Conservation (phyloP, 2,113 vertebrate species). For the Pyrgilauda ruficollis region DNA sequence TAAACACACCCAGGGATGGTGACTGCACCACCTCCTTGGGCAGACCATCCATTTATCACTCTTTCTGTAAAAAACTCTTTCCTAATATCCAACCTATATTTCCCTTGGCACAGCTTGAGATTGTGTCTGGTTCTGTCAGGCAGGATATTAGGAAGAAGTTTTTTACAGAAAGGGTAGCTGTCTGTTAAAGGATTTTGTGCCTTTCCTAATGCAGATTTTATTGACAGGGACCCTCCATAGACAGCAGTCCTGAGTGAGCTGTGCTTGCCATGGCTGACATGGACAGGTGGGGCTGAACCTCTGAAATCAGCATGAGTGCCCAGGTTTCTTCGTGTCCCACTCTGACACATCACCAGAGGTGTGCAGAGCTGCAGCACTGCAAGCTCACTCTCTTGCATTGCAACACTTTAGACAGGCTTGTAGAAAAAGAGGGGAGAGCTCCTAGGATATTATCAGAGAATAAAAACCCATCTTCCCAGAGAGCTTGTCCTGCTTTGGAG, state of each 20-base stretch:
- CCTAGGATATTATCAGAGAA: not conserved
- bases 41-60: too few relatives aligned
- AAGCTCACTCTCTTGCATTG: not conserved
- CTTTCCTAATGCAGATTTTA: not conserved
- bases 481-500: not conserved
- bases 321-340: not conserved
- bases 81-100: too few relatives aligned
- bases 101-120: too few relatives aligned
- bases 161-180: not conserved
- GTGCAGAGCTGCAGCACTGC: not conserved
- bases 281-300: not conserved
- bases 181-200: not conserved
- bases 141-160: too few relatives aligned
- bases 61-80: too few relatives aligned
- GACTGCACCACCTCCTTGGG: too few relatives aligned
- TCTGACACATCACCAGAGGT: not conserved
- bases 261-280: not conserved
- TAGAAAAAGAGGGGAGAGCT: not conserved
- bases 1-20: too few relatives aligned
- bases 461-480: not conserved
- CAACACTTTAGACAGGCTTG: not conserved
- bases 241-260: not conserved
- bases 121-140: too few relatives aligned
- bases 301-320: not conserved
- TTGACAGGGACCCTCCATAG: not conserved